Evolutionary conservation across 2,888 invertebrate genomes (phyloP).

Genomic region (Epinotia ramella): DNA sequence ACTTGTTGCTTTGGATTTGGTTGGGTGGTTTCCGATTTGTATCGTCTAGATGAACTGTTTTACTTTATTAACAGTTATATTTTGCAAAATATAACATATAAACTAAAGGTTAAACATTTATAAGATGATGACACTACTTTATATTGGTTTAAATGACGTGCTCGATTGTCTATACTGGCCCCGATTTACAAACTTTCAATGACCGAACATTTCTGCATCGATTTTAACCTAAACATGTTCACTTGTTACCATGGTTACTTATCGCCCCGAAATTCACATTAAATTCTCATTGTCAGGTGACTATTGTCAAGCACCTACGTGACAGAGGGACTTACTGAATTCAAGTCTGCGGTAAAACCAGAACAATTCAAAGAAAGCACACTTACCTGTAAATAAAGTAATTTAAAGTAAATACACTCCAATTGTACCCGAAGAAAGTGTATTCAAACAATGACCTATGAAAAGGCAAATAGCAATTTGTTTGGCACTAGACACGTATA

Average conservation of each 20-base stretch:
- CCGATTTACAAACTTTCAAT: too few species aligned
- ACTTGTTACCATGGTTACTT: too few species aligned
- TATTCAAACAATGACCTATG: conserved; percentile 2
- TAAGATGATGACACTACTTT: not conserved
- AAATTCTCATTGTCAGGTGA: not conserved
- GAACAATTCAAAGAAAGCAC: not conserved
- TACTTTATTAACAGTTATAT: not conserved
- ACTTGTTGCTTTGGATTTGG: not conserved
- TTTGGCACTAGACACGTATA: conserved; percentile 34
- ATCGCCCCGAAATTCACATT: not conserved
- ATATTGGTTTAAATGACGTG: too few species aligned
- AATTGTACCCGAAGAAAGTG: conserved; percentile 10
- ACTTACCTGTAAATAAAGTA: not conserved
- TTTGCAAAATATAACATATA: not conserved
- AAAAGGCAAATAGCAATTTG: conserved; percentile 35
- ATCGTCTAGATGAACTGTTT: too few species aligned
- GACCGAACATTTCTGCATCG: too few species aligned
- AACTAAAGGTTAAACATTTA: not conserved
- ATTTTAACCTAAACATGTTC: too few species aligned
- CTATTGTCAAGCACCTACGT: too few species aligned
- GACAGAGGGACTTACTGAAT: too few species aligned
- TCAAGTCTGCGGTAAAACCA: too few species aligned
- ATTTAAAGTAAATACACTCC: not conserved
- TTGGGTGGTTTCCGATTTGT: not conserved
- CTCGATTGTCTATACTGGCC: too few species aligned